Base-by-base conservation (phyloP, 2,888 invertebrate genomes). In the Drosophila siamana region DNA sequence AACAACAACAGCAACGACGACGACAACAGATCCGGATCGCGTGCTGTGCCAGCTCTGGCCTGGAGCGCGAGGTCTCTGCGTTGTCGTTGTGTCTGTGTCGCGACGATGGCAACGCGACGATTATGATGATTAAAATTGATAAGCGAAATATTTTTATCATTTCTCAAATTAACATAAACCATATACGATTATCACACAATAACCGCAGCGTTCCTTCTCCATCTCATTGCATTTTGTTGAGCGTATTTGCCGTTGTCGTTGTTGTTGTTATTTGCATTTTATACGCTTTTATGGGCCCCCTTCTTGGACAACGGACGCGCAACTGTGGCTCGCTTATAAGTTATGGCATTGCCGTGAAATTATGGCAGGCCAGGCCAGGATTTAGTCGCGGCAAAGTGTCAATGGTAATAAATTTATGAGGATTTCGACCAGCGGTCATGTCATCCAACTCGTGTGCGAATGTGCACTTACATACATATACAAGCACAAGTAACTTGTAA, bases 121-220 rank as follows among this genome's bases (percentile, higher is more conserved):
- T 88, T 88, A 88, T 74, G 88, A 90, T 90, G 78, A 84, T 89
- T 87, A 81, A 83, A 78, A 81, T 75, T 90, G 90, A 90, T 90
- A 90, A 90, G 80, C 74, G 69, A 90, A 90, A 88, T 88, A 89
- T 90, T 90, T 90, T 89, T 89, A 89, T 90, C 89, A 89, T 89
- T 77, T 82, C 79, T 73, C 75, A 78, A 83, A 89, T 89, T 87
- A 86, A 81, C 89, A 89, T 89, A 85, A 85, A 82, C 82, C 87
- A 82, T 81, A 81, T 76, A 70, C 85, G 88, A 82, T 82, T 82
- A 82, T 87, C 82, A 82, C 86, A 87, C 82, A 86, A 86, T 84
- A 84, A 86, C 70, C 80, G 69, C 55, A 61, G 70, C 38, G 71
- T 61, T 68, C 69, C 62, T 63, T 57, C 57, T 36, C 48, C 30